Evolutionary conservation across 2,888 invertebrate species (phyloP), one percentile per base, ranked within the genome.

Genomic region (Drosophila kambysellisi): DNA sequence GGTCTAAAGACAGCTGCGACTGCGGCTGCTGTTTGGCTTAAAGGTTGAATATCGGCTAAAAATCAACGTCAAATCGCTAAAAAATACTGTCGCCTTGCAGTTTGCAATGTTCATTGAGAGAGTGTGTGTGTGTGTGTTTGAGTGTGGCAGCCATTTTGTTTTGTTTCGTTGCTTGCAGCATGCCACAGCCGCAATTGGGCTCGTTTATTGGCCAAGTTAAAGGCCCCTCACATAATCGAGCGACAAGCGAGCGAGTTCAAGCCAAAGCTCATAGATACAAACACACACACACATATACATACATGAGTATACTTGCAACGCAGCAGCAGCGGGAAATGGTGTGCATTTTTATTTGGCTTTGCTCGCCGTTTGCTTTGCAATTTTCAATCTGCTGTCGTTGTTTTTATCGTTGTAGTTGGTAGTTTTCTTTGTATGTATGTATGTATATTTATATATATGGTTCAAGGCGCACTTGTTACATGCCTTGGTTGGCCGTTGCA

Each of bases 391-490:
- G 68, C 50, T 64, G 68, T 64, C 57, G 29, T 56, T 30, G 62
- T 33, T 59, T n/a, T n/a, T 52, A 32, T 9, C 41, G 51, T 17
- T n/a, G 51, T 17, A 17, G 15, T n/a, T 51, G 37, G 20, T 3
- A 25, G 25, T n/a, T 29, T 51, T 54, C 20, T 51, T 51, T 30
- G 25, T 32, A 50, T 50, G 30, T 9, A 25, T 32, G 56, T 56
- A 65, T 69, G 68, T 79, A 50, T 81, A n/a, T 8, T 29, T 25
- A 56, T 62, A 64, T 63, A 71, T 82, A 53, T 79, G 76, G 76
- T 69, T 79, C 83, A 85, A 82, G 81, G 83, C 74, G 73, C 89
- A 86, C 89, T 86, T 85, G 85, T 85, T 83, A 79, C 88, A 79
- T 77, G 76, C 74, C 76, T 74, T 67, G 56, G 66, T 77, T 59